Conservation (phyloP, 2,113 vertebrate genomes). For the Tinamus guttatus region DNA sequence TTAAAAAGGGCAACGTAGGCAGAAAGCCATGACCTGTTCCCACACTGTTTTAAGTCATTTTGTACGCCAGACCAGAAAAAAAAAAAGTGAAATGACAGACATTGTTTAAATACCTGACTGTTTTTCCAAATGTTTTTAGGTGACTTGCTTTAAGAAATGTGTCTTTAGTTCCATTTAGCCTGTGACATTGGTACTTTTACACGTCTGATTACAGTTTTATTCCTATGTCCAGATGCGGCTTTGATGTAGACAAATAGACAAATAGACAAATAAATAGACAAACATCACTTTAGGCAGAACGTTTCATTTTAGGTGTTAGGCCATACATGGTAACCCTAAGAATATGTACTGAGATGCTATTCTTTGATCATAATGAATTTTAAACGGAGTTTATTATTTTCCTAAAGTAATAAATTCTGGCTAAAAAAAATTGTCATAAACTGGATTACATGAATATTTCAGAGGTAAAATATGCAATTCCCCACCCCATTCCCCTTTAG, state of each 20-base stretch:
- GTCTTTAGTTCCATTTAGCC: background rate
- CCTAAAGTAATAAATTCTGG: background rate
- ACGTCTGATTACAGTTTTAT: background rate
- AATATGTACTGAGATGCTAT: background rate
- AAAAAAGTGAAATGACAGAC: background rate
- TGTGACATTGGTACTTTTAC: background rate
- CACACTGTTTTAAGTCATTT: background rate
- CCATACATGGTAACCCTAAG: background rate
- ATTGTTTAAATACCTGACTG: fast-evolving
- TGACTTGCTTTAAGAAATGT: background rate
- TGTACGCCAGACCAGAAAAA: background rate
- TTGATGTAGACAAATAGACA: background rate
- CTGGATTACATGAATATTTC: background rate
- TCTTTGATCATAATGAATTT: background rate
- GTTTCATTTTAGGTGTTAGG: background rate
- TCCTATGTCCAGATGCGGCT: background rate
- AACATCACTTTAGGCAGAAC: background rate
- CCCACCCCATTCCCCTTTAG: background rate
- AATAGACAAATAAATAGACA: background rate
- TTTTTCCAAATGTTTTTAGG: background rate
- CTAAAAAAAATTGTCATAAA: background rate
- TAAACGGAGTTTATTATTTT: background rate
- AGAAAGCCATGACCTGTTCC: background rate
- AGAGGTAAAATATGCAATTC: background rate
- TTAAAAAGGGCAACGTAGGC: background rate